Base-by-base conservation (phyloP, 1,140 invertebrate genomes). In the Semibalanus balanoides region DNA sequence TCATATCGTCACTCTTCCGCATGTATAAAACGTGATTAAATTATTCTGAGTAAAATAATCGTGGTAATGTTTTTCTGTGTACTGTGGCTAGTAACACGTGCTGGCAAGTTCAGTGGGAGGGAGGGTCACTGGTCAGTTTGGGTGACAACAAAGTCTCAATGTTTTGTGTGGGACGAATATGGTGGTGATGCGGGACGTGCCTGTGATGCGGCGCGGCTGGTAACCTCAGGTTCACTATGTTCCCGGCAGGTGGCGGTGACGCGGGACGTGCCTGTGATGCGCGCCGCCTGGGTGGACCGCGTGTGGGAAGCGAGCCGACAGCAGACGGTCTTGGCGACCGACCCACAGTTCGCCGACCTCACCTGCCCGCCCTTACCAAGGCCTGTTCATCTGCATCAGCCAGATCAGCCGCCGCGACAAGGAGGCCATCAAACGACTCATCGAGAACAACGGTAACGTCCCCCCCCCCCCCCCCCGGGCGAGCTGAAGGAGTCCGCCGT, bases 331-430 rank as follows among this genome's bases (percentile, higher is more conserved):
- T 83, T 85, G 73, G 91, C 89, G 14, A 85, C 85, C 9, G 89
- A 93, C 79, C 72, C 83, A 0, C 84, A 87, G 74, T 93, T 93
- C 81, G 82, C 88, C 64, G 85, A 86, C 79, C 89, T 89, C 79
- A 87, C 85, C 73, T 89, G 93, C 82, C 91, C 92, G n/a, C 83
- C 90, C 14, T 95, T 97, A n/a, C 83, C 88, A 89, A 77, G 92
- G 93, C 77, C 82, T 95, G 22, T 85, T 88, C 76, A 88, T 95
- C 19, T 93, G 91, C 19, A 90, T 91, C 5, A 93, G 93, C 27
- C 92, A 93, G 51, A 83, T 96, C 75, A 82, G 85, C 22, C 85
- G 83, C 75, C 83, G 84, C 19, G 88, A 91, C 77, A 91, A 93
- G 82, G 87, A 88, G 74, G 86, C 89, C 78, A 84, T 96, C 9